Evolutionary conservation across 2,888 invertebrate species (phyloP).

Genomic region (Himalopsyche japonica): DNA sequence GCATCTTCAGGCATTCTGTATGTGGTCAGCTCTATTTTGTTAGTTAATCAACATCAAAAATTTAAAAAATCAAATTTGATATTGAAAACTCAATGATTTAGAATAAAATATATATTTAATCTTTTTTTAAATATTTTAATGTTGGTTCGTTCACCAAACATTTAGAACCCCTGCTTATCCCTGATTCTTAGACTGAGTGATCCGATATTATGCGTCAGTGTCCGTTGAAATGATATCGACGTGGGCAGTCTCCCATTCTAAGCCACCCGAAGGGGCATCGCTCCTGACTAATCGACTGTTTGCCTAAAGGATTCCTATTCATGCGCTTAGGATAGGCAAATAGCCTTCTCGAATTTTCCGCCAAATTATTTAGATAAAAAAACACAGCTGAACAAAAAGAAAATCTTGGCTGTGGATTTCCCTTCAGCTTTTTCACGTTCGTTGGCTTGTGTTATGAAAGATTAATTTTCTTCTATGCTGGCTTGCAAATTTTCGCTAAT

Average conservation of each 20-base stretch:
- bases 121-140: no score
- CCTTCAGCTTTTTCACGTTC: not conserved
- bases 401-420: conserved; percentile 16
- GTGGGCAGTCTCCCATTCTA: conserved; percentile 29
- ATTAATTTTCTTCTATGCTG: conserved; percentile 13
- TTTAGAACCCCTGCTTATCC: not conserved
- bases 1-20: no score
- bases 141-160: no score
- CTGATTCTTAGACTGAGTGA: conserved; percentile 8
- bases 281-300: conserved; percentile 53
- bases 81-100: no score
- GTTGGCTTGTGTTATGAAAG: conserved; percentile 1
- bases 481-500: not conserved
- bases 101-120: no score
- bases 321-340: conserved; percentile 33
- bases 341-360: conserved; percentile 31
- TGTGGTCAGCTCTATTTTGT: no score
- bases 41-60: no score
- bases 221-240: conserved; percentile 43
- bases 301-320: conserved; percentile 49
- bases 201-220: conserved; percentile 57
- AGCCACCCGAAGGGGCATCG: conserved; percentile 19
- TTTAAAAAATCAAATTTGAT: no score
- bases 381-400: not conserved
- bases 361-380: not conserved